Evolutionary conservation across 2,888 invertebrate species (phyloP), one percentile per base, ranked within the genome.

Genomic region (Tetragonisca angustula): DNA sequence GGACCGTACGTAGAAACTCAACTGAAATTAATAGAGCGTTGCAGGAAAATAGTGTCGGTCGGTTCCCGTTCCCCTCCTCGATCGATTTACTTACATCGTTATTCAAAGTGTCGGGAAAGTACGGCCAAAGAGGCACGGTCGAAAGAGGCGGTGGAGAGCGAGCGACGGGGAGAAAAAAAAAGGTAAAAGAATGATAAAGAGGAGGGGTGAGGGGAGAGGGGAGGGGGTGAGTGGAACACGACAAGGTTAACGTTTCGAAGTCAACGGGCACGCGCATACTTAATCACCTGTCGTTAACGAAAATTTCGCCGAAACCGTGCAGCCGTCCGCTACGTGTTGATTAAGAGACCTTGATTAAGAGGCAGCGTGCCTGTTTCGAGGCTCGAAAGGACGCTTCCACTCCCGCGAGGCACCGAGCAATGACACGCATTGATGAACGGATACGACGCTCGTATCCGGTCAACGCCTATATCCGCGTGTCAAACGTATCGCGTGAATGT

Each of bases 61-160:
- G 71, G 19, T 9, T 9, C 36, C 36, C 36, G 1, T 36, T 11
- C 62, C 32, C 52, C 69, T 50, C 62, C 27, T 21, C 68, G 69
- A 69, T 81, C 81, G 80, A 81, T 81, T 80, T 80, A 70, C 73
- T 81, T 80, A 64, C 81, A 80, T 81, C 81, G 81, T 81, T 81
- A 81, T 81, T 81, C 81, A 81, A 81, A 81, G 81, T 81, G 81
- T 81, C 81, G 80, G 27, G 80, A 74, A 73, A 73, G 73, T 56
- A 73, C 73, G 81, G 68, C 50, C 62, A 24, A 80, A 80, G n/a
- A n/a, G n/a, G 72, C 72, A 50, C 24, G 74, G 19, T 19, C 24
- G 70, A 43, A 43, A 21, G 27, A 19, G 64, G 9, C 13, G 64
- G n/a, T 3, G 24, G 50, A 5, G 6, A n/a, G 27, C 2, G n/a